Evolutionary conservation across 2,113 vertebrate genomes (phyloP), one percentile per base, ranked within the genome.

Genomic region (Scomber japonicus): DNA sequence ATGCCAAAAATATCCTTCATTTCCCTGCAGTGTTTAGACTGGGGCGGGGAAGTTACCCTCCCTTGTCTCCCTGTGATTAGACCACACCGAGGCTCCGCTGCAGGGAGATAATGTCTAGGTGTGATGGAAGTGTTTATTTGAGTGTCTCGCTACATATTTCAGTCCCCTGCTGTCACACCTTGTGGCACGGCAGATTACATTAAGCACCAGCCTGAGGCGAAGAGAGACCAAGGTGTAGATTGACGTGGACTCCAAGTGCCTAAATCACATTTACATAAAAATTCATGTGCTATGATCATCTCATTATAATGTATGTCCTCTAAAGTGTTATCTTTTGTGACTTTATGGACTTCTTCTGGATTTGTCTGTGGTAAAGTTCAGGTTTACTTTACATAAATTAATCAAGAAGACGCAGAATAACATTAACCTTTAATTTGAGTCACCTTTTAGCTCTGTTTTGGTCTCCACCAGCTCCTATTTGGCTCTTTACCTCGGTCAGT

Each of bases 41-140:
- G 17, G 5, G n/a, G 27, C 7, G 3, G 62, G 56, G 44, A 68
- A 71, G 44, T 75, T 64, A 35, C 64, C 44, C 30, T 46, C 70
- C 30, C 30, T 46, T 3, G 14, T 55, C 67, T 57, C 62, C 55
- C 68, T 83, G 35, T 78, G 71, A 73, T 81, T 75, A 78, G 46
- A 61, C 53, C 46, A 16, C 44, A 19, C 7, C 4, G n/a, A 78
- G 65, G 46, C 70, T 65, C 40, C 79, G 30, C 64, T 67, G 53
- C 59, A 62, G 65, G 7, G 24, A 35, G 60, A 75, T 82, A 82
- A 82, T 86, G 15, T 40, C 50, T 48, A 55, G 57, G 62, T 87
- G 80, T 75, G 11, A 66, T 51, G 11, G 3, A 9, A 51, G 55
- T 56, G 60, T 76, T 61, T 70, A 27, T 72, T 50, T 76, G 48